These are phyloP conservation scores for Seira musarum DNA, from an alignment of 2,888 invertebrate genomes.

Conservation along the genomic window DNA sequence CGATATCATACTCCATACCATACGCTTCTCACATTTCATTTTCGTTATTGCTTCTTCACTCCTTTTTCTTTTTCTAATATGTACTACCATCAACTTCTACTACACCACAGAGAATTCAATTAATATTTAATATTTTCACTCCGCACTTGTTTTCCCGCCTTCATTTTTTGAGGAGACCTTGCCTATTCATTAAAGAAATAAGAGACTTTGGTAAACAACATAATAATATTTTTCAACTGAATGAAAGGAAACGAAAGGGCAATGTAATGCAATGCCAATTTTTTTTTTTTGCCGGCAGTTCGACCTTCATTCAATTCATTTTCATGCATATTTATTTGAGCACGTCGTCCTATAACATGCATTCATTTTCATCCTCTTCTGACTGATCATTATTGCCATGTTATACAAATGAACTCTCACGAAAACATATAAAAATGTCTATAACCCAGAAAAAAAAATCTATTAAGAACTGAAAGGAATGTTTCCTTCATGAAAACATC, in stretches of 20 bases:
- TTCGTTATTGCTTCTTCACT: too few relatives aligned
- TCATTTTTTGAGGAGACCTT: background rate
- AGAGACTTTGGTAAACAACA: slow-evolving; percentile 21
- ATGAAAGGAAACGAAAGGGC: slow-evolving; percentile 18
- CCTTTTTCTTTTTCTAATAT: too few relatives aligned
- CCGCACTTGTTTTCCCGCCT: slow-evolving; percentile 4
- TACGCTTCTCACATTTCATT: too few relatives aligned
- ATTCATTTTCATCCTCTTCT: slow-evolving; percentile 3
- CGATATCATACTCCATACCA: too few relatives aligned
- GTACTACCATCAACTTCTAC: too few relatives aligned
- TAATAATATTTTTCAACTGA: slow-evolving; percentile 4
- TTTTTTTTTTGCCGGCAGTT: slow-evolving; percentile 47
- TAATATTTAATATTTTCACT: background rate
- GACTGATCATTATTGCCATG: slow-evolving; percentile 25
- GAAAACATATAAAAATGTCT: slow-evolving; percentile 10
- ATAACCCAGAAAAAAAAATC: slow-evolving; percentile 8
- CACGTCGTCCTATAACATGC: slow-evolving; percentile 2
- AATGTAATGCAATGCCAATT: slow-evolving; percentile 31
- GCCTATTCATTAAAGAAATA: slow-evolving; percentile 7
- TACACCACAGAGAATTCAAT: background rate
- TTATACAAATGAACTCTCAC: slow-evolving; percentile 22
- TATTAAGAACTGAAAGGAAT: slow-evolving; percentile 24
- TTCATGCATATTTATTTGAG: slow-evolving; percentile 46
- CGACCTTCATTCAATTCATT: slow-evolving; percentile 48
- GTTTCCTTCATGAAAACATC: slow-evolving; percentile 18